Evolutionary conservation across 2,888 invertebrate genomes (phyloP).

Genomic region (Nebria brevicollis): DNA sequence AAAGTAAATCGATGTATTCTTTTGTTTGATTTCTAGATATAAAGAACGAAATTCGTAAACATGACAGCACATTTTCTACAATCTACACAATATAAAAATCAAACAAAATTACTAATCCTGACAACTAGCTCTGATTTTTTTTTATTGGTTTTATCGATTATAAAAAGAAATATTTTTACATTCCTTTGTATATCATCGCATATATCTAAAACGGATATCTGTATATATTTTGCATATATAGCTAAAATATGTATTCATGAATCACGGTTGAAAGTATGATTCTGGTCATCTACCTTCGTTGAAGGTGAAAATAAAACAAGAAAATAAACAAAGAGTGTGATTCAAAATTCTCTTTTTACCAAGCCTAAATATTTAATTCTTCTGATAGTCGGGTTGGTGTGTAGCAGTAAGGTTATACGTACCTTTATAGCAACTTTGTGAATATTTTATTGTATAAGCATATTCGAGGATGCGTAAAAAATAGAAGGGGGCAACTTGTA

Average conservation of each 20-base stretch:
- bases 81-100: no score
- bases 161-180: no score
- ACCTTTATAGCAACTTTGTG: conserved; percentile 7
- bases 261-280: no score
- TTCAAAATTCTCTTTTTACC: conserved; percentile 12
- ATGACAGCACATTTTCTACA: neutral
- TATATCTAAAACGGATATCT: no score
- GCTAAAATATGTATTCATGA: no score
- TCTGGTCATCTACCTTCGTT: neutral
- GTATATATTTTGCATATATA: no score
- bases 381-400: neutral
- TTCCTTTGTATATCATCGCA: no score
- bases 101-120: no score
- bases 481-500: neutral
- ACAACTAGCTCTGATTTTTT: no score
- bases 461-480: conserved; percentile 6
- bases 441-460: conserved; percentile 29
- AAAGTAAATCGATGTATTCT: conserved; percentile 23
- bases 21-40: conserved; percentile 5
- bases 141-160: no score
- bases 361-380: neutral
- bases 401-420: neutral
- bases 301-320: neutral
- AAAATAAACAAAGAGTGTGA: conserved; percentile 4
- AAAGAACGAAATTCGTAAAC: neutral